Conservation (phyloP, 2,113 vertebrate genomes). For the Eolophus roseicapilla region DNA sequence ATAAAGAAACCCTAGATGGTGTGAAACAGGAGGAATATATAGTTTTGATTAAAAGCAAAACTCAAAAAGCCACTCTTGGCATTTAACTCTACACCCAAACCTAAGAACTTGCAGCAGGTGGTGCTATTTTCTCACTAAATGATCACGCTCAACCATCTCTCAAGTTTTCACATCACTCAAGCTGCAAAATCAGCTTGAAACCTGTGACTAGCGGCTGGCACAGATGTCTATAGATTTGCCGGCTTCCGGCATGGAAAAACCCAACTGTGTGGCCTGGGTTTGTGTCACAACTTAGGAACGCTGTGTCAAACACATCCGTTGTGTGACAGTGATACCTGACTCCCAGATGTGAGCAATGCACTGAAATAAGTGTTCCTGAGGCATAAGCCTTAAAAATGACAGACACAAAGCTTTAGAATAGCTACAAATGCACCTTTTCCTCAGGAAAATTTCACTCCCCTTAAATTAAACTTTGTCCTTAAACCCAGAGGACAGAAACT, state of each 20-base stretch:
- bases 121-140: slow-evolving; percentile 17
- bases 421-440: neutral
- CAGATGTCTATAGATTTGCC: neutral
- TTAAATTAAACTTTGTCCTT: neutral
- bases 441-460: neutral
- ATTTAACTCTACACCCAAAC: neutral
- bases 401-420: neutral
- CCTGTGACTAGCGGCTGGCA: neutral
- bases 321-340: fast-evolving
- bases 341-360: neutral
- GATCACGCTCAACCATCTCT: neutral
- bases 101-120: slow-evolving; percentile 31
- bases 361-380: fast-evolving
- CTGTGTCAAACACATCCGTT: fast-evolving
- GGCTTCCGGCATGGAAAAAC: neutral
- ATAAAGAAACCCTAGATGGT: neutral
- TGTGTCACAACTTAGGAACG: neutral
- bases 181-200: neutral
- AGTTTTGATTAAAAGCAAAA: neutral
- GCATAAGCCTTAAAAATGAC: neutral
- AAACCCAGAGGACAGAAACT: neutral
- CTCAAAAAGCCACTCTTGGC: neutral
- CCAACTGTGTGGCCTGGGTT: fast-evolving
- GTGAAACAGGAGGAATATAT: neutral
- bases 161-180: neutral